A percentile compares a stretch with the other conserved stretches of the same genome.
Conservation (phyloP, 2,113 vertebrate species). For the Myxocyprinus asiaticus region DNA sequence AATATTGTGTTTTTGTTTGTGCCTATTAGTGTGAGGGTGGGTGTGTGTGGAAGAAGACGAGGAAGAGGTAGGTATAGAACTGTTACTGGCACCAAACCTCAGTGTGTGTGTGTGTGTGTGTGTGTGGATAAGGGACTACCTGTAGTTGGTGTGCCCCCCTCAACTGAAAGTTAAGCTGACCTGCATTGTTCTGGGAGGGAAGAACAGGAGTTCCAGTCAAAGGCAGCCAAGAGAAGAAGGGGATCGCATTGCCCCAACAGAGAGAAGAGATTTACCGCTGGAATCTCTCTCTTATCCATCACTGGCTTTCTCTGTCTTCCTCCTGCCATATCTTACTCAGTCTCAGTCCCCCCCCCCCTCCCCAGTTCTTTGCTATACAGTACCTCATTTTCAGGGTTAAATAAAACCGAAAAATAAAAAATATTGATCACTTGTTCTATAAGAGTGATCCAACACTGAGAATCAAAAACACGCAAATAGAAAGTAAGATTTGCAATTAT, state of each 20-base stretch:
- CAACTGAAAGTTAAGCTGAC: slow-evolving; percentile 85
- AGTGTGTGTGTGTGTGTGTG: not conserved
- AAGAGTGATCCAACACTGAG: no score
- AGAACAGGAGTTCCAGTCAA: slow-evolving; percentile 74
- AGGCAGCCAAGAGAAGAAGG: slow-evolving; percentile 66
- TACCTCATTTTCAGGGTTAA: not conserved
- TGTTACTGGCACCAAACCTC: slow-evolving; percentile 2
- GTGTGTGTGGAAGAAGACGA: not conserved
- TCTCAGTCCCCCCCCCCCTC: not conserved
- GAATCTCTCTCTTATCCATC: slow-evolving; percentile 35
- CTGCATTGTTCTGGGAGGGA: slow-evolving; percentile 82
- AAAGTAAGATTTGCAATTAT: no score
- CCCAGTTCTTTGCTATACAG: not conserved
- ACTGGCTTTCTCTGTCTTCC: not conserved
- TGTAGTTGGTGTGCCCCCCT: slow-evolving; percentile 81
- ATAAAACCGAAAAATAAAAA: no score
- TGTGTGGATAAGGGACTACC: slow-evolving; percentile 49
- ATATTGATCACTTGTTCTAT: no score
- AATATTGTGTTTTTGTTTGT: not conserved
- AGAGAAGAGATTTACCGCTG: slow-evolving; percentile 69
- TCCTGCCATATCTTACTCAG: not conserved
- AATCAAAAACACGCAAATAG: no score
- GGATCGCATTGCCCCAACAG: slow-evolving; percentile 73
- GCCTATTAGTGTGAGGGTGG: no score
- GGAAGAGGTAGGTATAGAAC: not conserved